Percentiles rank a stretch among this genome's conserved stretches.
phyloP scores from a whole-genome alignment of 1,140 invertebrate species.

The Archivesica marissinica region DNA sequence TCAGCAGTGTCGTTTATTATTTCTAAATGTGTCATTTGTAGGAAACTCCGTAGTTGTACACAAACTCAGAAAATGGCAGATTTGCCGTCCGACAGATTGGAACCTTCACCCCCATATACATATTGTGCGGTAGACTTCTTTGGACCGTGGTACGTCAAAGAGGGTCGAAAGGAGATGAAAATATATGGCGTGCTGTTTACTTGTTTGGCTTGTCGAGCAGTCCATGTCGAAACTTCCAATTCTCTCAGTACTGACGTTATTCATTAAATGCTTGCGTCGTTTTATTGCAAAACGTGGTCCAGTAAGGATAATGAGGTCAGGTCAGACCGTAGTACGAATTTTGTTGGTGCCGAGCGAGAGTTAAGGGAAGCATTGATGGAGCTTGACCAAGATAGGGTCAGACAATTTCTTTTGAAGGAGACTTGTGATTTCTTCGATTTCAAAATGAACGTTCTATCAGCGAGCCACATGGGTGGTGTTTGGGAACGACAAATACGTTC shows the following conservation, averaged over 20 bases:
- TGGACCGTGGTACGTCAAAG: constrained; percentile 66
- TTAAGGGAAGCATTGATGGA: constrained; percentile 36
- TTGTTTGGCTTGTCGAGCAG: constrained; percentile 64
- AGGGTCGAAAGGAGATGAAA: constrained; percentile 60
- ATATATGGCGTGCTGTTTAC: constrained; percentile 66
- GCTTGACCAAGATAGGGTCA: constrained; percentile 27
- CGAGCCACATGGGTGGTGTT: constrained; percentile 79
- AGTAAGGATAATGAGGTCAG: constrained; percentile 34
- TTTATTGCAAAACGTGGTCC: constrained; percentile 61
- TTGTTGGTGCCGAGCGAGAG: constrained; percentile 71
- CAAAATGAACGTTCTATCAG: constrained; percentile 72
- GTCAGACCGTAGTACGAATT: constrained; percentile 71
- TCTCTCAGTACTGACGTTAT: constrained; percentile 54
- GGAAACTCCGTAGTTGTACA: background rate
- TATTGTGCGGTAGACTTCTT: constrained; percentile 62
- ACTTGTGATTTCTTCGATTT: constrained; percentile 66
- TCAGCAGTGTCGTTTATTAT: background rate
- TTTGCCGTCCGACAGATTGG: constrained; percentile 55
- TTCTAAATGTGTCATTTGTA: background rate
- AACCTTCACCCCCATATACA: constrained; percentile 58
- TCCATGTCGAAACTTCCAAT: constrained; percentile 66
- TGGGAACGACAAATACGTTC: constrained; percentile 81
- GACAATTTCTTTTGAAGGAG: background rate
- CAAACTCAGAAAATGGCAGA: constrained; percentile 62
- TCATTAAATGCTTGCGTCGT: constrained; percentile 61